A percentile compares a stretch with the other conserved stretches of the same genome.
phyloP scores from a whole-genome alignment of 92 coral and sea anemone species.

The Zoanthus gigantus region DNA sequence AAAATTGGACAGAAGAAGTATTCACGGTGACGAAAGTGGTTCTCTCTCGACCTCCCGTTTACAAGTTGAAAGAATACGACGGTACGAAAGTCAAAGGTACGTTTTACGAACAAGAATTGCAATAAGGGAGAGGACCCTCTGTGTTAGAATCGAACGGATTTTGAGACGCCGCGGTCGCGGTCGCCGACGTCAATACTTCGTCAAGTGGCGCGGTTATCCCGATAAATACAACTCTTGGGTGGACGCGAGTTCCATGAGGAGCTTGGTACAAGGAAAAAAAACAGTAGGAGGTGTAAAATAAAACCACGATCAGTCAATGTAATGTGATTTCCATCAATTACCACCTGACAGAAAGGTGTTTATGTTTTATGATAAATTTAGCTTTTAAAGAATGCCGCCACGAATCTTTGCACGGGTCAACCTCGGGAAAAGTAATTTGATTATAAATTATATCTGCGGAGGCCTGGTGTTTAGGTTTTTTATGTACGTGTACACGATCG shows the following conservation, averaged over 20 bases:
- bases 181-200: background rate
- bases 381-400: background rate
- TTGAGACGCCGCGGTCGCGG: background rate
- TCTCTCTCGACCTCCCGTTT: background rate
- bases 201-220: background rate
- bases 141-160: conserved; percentile 1
- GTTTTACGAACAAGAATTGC: conserved; percentile 17
- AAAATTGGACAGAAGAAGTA: conserved; percentile 4
- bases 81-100: background rate
- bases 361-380: too few species aligned
- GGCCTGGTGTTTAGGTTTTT: background rate
- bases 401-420: background rate
- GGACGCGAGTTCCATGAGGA: background rate
- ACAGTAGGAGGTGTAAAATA: background rate
- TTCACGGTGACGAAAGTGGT: background rate
- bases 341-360: background rate
- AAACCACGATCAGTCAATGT: background rate
- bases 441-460: background rate
- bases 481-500: background rate
- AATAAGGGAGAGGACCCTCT: background rate
- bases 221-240: conserved; percentile 18
- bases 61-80: background rate
- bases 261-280: background rate
- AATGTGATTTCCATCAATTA: background rate
- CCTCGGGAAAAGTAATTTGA: too few species aligned